Base-by-base conservation (phyloP, 2,888 invertebrate genomes). In the Pomacea canaliculata region DNA sequence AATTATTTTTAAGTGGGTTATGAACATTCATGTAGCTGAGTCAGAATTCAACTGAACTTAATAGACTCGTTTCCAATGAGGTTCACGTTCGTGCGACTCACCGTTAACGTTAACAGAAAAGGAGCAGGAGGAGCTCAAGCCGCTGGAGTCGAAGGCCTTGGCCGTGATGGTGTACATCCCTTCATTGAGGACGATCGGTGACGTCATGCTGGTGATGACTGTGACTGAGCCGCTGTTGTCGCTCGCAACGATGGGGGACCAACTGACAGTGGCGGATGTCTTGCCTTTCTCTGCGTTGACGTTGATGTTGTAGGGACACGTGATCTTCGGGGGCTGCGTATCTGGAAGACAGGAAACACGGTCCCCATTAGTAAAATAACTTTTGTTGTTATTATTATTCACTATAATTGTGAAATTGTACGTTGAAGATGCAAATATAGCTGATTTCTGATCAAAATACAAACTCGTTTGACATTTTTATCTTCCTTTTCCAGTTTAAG, bases 31-130 rank as follows among this genome's bases (percentile, higher is more conserved):
- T 37, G 37, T 37, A 5, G 1, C 37, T 37, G 37, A 37, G 37
- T 37, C 23, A 23, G 23, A 23, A 23, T 23, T 23, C 23, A 23
- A 23, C 23, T 23, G 0, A 23, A 23, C 23, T 23, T 23, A 23
- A 23, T 23, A 23, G 23, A 23, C 23, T 23, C 37, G 1, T 37
- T 37, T 37, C 37, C 5, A 5, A 3, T 37, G 37, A 37, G 37
- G 37, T 37, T 5, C 37, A 37, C 37, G 37, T 37, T 56, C 51
- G 3, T 8, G 51, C 8, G 48, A 69, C 78, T 73, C 68, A 86
- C 86, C 85, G 79, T 51, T 81, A 7, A 85, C 82, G 10, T 79
- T 80, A 56, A 86, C 80, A 9, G 71, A 80, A 70, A 86, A 86
- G 27, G 71, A 76, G 66, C 86, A 86, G 0, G 81, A 76, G 27